Percentiles rank a stretch among this genome's conserved stretches.
Evolutionary conservation across 2,113 vertebrate genomes (phyloP).

Genomic region (Verasper variegatus): DNA sequence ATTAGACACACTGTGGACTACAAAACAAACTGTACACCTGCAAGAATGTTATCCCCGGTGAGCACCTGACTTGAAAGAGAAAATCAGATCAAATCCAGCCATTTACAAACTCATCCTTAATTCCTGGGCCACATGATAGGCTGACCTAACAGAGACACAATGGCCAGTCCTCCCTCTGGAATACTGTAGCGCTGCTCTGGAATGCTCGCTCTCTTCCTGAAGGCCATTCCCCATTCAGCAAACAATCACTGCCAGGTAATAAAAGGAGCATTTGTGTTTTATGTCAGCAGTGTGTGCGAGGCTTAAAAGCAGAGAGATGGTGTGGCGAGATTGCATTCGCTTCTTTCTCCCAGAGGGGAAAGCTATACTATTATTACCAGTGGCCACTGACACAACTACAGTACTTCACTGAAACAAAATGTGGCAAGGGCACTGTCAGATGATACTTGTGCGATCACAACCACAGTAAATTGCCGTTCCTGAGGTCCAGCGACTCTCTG

Average conservation of each 20-base stretch:
- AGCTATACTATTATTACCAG: constrained; percentile 89
- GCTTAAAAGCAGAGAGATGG: constrained; percentile 90
- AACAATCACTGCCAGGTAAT: constrained; percentile 90
- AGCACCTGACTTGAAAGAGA: constrained; percentile 7
- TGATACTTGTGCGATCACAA: constrained; percentile 95
- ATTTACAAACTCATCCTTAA: constrained; percentile 38
- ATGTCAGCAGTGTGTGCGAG: constrained; percentile 88
- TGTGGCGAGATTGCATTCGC: constrained; percentile 88
- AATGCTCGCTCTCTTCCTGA: constrained; percentile 84
- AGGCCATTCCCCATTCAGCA: constrained; percentile 83
- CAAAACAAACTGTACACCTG: neutral
- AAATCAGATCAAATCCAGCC: constrained; percentile 40
- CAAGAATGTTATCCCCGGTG: constrained; percentile 7
- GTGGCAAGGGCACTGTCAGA: constrained; percentile 87
- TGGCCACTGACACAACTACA: constrained; percentile 87
- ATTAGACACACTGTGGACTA: neutral
- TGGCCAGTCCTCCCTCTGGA: constrained; percentile 83
- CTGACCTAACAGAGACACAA: constrained; percentile 79
- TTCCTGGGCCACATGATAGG: constrained; percentile 51
- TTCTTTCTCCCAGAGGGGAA: constrained; percentile 84
- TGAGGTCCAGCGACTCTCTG: constrained; percentile 75
- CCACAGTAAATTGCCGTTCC: constrained; percentile 77
- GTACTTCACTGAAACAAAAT: constrained; percentile 85
- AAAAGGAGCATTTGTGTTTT: constrained; percentile 92
- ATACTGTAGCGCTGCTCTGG: constrained; percentile 83